Evolutionary conservation across 2,888 invertebrate species (phyloP).

Genomic region (Plagodis pulveraria): DNA sequence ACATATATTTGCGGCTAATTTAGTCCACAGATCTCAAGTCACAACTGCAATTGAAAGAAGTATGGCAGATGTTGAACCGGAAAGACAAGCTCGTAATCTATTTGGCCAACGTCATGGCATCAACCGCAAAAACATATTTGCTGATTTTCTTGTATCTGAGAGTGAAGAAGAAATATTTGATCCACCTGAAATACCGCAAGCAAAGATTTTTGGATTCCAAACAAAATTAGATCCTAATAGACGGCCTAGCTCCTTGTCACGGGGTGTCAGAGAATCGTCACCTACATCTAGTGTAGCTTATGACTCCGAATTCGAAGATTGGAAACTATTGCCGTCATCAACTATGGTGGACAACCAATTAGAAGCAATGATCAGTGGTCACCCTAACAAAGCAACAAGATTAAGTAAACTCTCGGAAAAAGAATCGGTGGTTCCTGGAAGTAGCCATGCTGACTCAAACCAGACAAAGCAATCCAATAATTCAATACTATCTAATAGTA

Average conservation of each 20-base stretch:
- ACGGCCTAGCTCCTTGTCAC: slow-evolving; percentile 38
- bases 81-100: slow-evolving; percentile 55
- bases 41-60: slow-evolving; percentile 61
- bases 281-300: slow-evolving; percentile 59
- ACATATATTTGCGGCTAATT: slow-evolving; percentile 61
- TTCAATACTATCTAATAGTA: slow-evolving; percentile 42
- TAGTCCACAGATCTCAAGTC: slow-evolving; percentile 62
- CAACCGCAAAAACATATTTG: slow-evolving; percentile 71
- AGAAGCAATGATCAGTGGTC: slow-evolving; percentile 46
- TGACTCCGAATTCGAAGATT: slow-evolving; percentile 73
- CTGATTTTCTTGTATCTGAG: slow-evolving; percentile 68
- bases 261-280: slow-evolving; percentile 49
- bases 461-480: slow-evolving; percentile 47
- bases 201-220: slow-evolving; percentile 61
- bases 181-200: slow-evolving; percentile 60
- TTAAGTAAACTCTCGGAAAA: slow-evolving; percentile 57
- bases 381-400: slow-evolving; percentile 56
- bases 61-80: slow-evolving; percentile 42
- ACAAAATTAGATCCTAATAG: slow-evolving; percentile 45
- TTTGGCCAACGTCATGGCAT: slow-evolving; percentile 54
- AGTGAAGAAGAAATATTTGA: slow-evolving; percentile 66
- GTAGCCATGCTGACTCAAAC: slow-evolving; percentile 30
- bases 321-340: slow-evolving; percentile 73
- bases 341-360: slow-evolving; percentile 73
- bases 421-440: slow-evolving; percentile 41